Base-by-base conservation (phyloP, 1,140 invertebrate species). In the Trichoplusia ni region DNA sequence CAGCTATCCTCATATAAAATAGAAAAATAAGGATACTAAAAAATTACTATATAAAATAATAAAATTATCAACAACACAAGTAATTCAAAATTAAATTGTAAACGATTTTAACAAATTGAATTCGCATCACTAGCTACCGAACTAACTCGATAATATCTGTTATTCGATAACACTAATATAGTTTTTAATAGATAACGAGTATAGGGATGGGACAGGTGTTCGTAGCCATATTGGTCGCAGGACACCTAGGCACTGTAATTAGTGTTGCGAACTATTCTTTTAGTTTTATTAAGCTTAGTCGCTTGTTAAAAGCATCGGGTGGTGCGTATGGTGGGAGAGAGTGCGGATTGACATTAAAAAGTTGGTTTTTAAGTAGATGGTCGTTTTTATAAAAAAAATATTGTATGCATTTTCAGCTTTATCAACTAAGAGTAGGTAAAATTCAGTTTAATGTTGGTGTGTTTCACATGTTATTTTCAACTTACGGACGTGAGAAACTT, bases 241-340 rank as follows among this genome's bases (percentile, higher is more conserved):
- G 59, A 71, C 71, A 76, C 71, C 73, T 72, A 77, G 62, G 58
- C 42, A 33, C 51, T 31, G 67, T 77, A 84, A 84, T 82, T 84
- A 81, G 80, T 54, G 29, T 67, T 65, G 64, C 42, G 59, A 62
- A 64, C 27, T 47, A 60, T 67, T 49, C 67, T 79, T 80, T 77
- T 78, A 73, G 77, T 84, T 75, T 73, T 75, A 67, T 77, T 70
- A 66, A 64, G 65, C 61, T 67, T 67, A 69, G 67, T 69, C 49
- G 70, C 77, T 82, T 71, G 64, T 63, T 72, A 51, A 44, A 70
- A 71, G 72, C 51, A 79, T 61, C n/a, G 42, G 42, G 68, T 7
- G 59, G 13, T 3, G 63, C 5, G 7, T 18, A 53, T 38, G 37
- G 63, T 25, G 13, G 13, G 9, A 31, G 56, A 42, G 46, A 40